A percentile compares a stretch with the other conserved stretches of the same genome.
phyloP scores from a whole-genome alignment of 2,888 invertebrate genomes.

The Sthenelais limicola region DNA sequence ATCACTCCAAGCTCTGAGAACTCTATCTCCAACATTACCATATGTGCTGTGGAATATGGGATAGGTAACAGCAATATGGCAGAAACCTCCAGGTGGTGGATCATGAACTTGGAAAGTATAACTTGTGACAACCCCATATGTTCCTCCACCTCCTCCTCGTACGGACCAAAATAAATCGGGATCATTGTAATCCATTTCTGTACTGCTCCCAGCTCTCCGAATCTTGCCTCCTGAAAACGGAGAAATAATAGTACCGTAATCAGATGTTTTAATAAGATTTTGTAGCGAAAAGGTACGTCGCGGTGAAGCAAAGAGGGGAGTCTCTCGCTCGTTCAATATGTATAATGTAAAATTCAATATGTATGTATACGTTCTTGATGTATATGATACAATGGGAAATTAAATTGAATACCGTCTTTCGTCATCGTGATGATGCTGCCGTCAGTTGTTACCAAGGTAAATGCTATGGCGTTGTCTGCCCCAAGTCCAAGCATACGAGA shows the following conservation, averaged over 20 bases:
- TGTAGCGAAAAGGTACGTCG: too few species aligned
- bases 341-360: too few species aligned
- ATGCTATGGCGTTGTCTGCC: constrained; percentile 57
- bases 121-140: constrained; percentile 49
- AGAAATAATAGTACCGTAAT: too few species aligned
- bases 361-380: too few species aligned
- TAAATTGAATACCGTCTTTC: not conserved
- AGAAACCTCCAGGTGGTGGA: constrained; percentile 41
- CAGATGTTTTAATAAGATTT: too few species aligned
- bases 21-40: not conserved
- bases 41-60: not conserved
- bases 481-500: constrained; percentile 56
- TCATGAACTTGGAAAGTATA: constrained; percentile 49
- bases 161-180: constrained; percentile 52
- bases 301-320: too few species aligned
- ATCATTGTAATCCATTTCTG: too few species aligned
- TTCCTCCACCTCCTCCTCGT: constrained; percentile 52
- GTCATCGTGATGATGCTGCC: constrained; percentile 32
- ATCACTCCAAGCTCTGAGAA: not conserved
- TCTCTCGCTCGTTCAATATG: too few species aligned
- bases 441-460: constrained; percentile 52
- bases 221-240: too few species aligned
- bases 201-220: too few species aligned
- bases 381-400: too few species aligned
- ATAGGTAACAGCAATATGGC: not conserved